Percentiles rank a stretch among this genome's conserved stretches.
These are phyloP conservation scores for Trichomycterus rosablanca DNA, from an alignment of 2,113 vertebrate genomes.

Conservation along the genomic window DNA sequence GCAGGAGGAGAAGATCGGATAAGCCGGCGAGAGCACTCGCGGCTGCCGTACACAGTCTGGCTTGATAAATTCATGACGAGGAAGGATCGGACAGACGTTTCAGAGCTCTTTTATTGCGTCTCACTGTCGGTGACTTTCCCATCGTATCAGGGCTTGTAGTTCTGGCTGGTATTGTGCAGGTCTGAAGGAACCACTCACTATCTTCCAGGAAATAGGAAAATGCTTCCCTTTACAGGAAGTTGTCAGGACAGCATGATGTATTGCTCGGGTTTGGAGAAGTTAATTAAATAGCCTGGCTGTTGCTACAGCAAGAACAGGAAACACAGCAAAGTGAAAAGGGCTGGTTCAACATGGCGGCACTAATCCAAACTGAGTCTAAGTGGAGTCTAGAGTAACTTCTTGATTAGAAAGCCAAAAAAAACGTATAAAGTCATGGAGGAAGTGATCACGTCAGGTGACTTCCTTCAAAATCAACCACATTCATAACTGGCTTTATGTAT, in stretches of 20 bases:
- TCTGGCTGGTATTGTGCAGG: constrained; percentile 17
- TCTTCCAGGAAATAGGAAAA: constrained; percentile 39
- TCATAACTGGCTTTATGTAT: too few relatives aligned
- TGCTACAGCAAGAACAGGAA: constrained; percentile 47
- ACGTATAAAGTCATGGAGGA: not conserved
- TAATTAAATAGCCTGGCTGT: constrained; percentile 70
- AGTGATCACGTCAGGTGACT: too few relatives aligned
- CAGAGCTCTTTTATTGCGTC: constrained; percentile 5
- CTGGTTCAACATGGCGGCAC: constrained; percentile 35
- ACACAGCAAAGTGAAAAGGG: constrained; percentile 18
- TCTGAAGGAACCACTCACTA: constrained; percentile 15
- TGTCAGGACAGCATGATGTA: constrained; percentile 68
- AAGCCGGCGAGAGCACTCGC: constrained; percentile 10
- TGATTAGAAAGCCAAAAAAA: too few relatives aligned
- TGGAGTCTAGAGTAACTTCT: not conserved
- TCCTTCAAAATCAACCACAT: too few relatives aligned
- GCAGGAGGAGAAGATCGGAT: constrained; percentile 29
- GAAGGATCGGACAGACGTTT: constrained; percentile 19
- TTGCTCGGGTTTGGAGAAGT: constrained; percentile 64
- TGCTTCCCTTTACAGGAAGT: constrained; percentile 47
- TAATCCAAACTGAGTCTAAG: constrained; percentile 22
- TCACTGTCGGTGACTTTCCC: constrained; percentile 14
- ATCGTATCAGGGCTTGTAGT: constrained; percentile 25
- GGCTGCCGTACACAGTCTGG: constrained; percentile 10
- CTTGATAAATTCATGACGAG: constrained; percentile 11